Base-by-base conservation (phyloP, 2,888 invertebrate genomes). In the Mimas tiliae region DNA sequence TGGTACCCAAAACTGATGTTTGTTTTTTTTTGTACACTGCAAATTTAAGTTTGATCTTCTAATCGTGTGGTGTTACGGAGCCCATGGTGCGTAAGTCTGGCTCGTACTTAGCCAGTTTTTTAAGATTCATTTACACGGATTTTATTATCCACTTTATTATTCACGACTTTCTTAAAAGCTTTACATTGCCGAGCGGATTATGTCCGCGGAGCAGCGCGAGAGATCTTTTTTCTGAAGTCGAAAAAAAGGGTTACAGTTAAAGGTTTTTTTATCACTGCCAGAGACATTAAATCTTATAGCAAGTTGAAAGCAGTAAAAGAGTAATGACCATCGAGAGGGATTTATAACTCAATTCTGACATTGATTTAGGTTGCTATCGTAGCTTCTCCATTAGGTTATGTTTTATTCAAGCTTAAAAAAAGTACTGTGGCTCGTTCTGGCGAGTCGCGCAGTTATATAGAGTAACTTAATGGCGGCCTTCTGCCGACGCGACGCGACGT, bases 101-200 rank as follows among this genome's bases (percentile, higher is more conserved):
- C 27, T 27, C 27, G 27, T 4, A 27, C 27, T 27, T 27, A 27
- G 4, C 27, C 27, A 4, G 1, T 34, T 38, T 33, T 34, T 55
- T 33, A 38, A 55, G 55, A 38, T 16, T 55, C 55, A 16, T 12
- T 58, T 58, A 19, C 58, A 42, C 12, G 11, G 42, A 58, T 58
- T 58, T 58, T 58, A 42, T 58, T 58, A 42, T 8, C 11, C 42
- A 9, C 34, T 58, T 58, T 58, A 58, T 58, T 58, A 58, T 58
- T 58, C 58, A 58, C 11, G 58, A 58, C 58, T 38, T 58, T 38
- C 38, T 19, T 58, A 42, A 21, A 19, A 58, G 55, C 38, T 55
- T 55, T 55, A 55, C 16, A 16, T 55, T 34, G 34, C 55, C 34
- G 11, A 38, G 38, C 38, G 55, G 55, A 38, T 38, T 55, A 55